Evolutionary conservation across 2,113 vertebrate genomes (phyloP).

Genomic region (Hirundichthys speculiger): DNA sequence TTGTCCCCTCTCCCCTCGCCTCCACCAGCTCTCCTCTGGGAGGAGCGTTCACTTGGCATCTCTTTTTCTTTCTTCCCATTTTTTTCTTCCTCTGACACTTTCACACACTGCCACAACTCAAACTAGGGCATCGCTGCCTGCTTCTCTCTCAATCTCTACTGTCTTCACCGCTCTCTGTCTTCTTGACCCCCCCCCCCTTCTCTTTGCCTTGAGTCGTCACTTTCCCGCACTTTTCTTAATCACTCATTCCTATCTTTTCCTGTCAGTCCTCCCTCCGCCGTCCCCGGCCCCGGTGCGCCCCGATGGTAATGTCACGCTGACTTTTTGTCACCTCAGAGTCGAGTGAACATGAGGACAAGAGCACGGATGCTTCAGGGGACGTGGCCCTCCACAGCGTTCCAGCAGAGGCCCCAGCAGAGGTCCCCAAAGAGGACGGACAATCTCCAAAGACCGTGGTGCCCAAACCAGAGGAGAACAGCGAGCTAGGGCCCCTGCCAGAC

Average conservation of each 20-base stretch:
- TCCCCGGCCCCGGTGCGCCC: neutral
- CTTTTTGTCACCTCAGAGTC: constrained; percentile 85
- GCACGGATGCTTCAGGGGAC: constrained; percentile 88
- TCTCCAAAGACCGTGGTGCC: constrained; percentile 77
- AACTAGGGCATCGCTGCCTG: constrained; percentile 61
- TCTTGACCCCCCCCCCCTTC: constrained; percentile 42
- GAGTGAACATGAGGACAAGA: constrained; percentile 96
- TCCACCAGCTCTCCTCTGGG: constrained; percentile 40
- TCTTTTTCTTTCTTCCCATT: constrained; percentile 28
- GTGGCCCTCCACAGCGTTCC: constrained; percentile 80
- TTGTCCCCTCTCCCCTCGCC: constrained; percentile 31
- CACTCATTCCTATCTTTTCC: constrained; percentile 14
- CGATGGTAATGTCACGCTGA: constrained; percentile 15
- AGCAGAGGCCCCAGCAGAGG: constrained; percentile 82
- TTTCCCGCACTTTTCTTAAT: constrained; percentile 43
- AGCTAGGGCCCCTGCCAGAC: constrained; percentile 91
- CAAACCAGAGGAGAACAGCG: constrained; percentile 89
- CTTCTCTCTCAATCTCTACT: constrained; percentile 39
- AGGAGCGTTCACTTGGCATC: constrained; percentile 26
- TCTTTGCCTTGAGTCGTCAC: constrained; percentile 32
- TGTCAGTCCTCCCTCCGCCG: constrained; percentile 19
- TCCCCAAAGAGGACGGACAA: constrained; percentile 85
- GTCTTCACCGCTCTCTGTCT: constrained; percentile 51
- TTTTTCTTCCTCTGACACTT: constrained; percentile 38
- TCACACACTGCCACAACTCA: constrained; percentile 52